Conservation (phyloP, 2,113 vertebrate genomes). For the Chionodraco myersi region DNA sequence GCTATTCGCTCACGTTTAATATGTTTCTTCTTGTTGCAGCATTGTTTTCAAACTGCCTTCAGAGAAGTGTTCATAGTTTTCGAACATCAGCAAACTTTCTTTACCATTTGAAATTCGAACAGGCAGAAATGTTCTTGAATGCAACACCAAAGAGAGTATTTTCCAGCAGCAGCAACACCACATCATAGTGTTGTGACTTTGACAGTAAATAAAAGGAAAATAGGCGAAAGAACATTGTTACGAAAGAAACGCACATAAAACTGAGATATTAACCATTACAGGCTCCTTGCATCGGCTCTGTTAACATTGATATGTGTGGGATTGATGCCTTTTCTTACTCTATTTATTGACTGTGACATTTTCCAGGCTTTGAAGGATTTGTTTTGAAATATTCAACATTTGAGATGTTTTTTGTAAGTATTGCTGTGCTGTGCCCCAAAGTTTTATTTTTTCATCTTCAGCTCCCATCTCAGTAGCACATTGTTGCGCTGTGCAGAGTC, state of each 20-base stretch:
- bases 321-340: neutral
- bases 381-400: slow-evolving; percentile 10
- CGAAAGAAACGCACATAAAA: neutral
- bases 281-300: neutral
- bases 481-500: slow-evolving; percentile 18
- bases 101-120: neutral
- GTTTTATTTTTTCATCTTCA: slow-evolving; percentile 27
- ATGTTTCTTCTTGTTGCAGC: neutral
- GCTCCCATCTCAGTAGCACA: slow-evolving; percentile 19
- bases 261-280: too few relatives aligned
- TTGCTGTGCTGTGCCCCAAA: neutral
- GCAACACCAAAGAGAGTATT: neutral
- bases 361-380: neutral
- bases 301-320: slow-evolving; percentile 2
- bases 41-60: neutral
- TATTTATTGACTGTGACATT: neutral
- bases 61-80: too few relatives aligned
- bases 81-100: neutral
- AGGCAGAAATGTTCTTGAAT: neutral
- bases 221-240: too few relatives aligned
- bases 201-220: neutral
- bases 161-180: neutral
- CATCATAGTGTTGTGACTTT: neutral
- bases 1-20: neutral
- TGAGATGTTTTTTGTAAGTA: neutral